Conservation (phyloP, 2,113 vertebrate genomes). For the Butorides virescens region DNA sequence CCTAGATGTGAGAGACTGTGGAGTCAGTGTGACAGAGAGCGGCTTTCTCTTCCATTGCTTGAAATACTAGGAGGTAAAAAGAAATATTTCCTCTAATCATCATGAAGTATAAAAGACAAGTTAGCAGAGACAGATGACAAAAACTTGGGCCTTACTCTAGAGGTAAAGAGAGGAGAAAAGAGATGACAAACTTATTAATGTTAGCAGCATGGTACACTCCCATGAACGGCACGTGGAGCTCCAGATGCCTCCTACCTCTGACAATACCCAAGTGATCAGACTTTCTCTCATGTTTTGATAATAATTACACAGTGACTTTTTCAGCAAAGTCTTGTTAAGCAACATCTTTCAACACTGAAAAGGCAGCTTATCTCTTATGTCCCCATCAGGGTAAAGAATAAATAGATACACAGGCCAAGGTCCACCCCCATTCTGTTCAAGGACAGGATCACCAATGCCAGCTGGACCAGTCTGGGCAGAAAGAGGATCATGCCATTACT, state of each 20-base stretch:
- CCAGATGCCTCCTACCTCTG: background rate
- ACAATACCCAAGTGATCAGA: background rate
- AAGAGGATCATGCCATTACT: background rate
- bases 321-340: background rate
- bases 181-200: background rate
- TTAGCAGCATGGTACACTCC: background rate
- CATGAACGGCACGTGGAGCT: fast-evolving
- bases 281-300: background rate
- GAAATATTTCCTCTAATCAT: background rate
- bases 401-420: background rate
- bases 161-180: background rate
- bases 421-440: background rate
- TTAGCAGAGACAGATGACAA: background rate
- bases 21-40: background rate
- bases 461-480: background rate
- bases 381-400: background rate
- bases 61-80: background rate
- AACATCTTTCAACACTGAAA: background rate
- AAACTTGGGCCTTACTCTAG: background rate
- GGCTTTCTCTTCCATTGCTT: background rate
- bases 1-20: background rate
- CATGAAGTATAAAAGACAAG: background rate
- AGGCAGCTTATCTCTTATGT: background rate
- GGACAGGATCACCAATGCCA: background rate
- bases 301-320: background rate